These are phyloP conservation scores for Percopsis omiscomaycus DNA, from an alignment of 2,797 vertebrate genomes.

Conservation along the genomic window DNA sequence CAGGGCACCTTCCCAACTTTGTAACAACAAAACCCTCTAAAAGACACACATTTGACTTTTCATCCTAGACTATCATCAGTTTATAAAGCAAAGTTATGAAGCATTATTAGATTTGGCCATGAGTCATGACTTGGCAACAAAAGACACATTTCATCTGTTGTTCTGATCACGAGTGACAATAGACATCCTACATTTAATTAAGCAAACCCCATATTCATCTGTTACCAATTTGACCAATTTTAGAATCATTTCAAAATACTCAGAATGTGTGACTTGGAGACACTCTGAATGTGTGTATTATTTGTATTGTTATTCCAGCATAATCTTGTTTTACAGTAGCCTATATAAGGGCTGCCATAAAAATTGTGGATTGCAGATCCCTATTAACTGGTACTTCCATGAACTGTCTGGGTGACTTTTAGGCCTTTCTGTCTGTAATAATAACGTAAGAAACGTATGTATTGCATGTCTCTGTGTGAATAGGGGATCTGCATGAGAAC, in stretches of 20 bases:
- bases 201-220: no score
- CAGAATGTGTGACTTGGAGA: no score
- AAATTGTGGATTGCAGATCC: neutral
- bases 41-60: slow-evolving; percentile 64
- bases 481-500: slow-evolving; percentile 65
- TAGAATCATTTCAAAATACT: no score
- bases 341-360: neutral
- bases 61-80: slow-evolving; percentile 29
- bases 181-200: no score
- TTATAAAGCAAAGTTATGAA: neutral
- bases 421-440: neutral
- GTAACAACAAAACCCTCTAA: slow-evolving; percentile 52
- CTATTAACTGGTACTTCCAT: slow-evolving; percentile 6
- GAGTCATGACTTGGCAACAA: neutral
- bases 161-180: no score
- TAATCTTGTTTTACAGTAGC: no score
- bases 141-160: no score
- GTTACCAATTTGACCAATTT: no score
- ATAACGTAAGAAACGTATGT: slow-evolving; percentile 4
- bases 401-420: slow-evolving; percentile 16
- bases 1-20: slow-evolving; percentile 63
- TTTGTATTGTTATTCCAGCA: neutral
- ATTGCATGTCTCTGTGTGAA: slow-evolving; percentile 41
- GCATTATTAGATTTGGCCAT: neutral
- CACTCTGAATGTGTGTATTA: no score